Base-by-base conservation (phyloP, 2,113 vertebrate genomes). In the Amazona vittata region DNA sequence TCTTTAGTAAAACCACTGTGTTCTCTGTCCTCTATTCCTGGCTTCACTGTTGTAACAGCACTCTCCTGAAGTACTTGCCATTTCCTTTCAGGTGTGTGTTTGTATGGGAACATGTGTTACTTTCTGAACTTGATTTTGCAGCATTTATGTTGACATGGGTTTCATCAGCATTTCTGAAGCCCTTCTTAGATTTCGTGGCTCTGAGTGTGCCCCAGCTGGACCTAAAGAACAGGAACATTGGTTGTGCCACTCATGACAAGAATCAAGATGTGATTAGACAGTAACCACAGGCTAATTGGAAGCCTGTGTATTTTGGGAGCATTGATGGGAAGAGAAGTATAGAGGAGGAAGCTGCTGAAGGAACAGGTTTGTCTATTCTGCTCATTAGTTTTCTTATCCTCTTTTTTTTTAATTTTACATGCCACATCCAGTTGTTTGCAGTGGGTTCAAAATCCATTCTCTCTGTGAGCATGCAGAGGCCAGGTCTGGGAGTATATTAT, bases 51-150 rank as follows among this genome's bases (percentile, higher is more conserved):
- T 3, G 0, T 16, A 75, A 5, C 29, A 83, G 43, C 31, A 33
- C 50, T n/a, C 31, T 79, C 25, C 62, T 68, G 31, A 63, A 53
- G 29, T 50, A 46, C 19, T 55, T 5, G 9, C 25, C 39, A 15
- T 33, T 57, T 77, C 57, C 26, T 53, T 55, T 28, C 50, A 53
- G 70, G 83, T 46, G 20, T 1, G 2, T 65, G 65, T 88, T 53
- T 76, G 8, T 29, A 6, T 37, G 21, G 41, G 50, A 60, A 19
- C 47, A 11, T 0, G 0, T 26, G 7, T 49, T 59, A 25, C 18
- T 59, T 85, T 52, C 43, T 50, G 31, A 53, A 39, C 4, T 79
- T 83, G 0, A 0, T 9, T 16, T 35, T 39, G 52, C 20, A 71
- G 39, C 8, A 4, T 59, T 79, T 59, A 12, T 26, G 37, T 60